Evolutionary conservation across 2,113 vertebrate species (phyloP).

Genomic region (Eulemur macaco): DNA sequence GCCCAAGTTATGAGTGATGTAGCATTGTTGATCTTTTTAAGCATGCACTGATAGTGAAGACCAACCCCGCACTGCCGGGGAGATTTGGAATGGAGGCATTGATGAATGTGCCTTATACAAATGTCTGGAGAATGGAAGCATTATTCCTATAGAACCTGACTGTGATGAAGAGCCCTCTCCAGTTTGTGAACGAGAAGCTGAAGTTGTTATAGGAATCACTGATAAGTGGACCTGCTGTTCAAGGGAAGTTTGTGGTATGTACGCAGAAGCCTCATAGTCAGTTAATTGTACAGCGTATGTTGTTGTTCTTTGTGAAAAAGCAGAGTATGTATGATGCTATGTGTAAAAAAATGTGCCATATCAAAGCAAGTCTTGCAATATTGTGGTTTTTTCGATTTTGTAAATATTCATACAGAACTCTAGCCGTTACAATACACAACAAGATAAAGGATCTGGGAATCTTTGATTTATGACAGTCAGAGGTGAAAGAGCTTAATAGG

Average conservation of each 20-base stretch:
- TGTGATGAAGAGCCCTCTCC: slow-evolving; percentile 87
- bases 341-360: not conserved
- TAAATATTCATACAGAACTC: not conserved
- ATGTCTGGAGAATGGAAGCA: slow-evolving; percentile 94
- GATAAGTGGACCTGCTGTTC: slow-evolving; percentile 93
- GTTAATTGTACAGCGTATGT: not conserved
- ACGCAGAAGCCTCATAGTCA: not conserved
- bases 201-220: slow-evolving; percentile 88
- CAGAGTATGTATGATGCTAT: not conserved
- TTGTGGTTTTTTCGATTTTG: not conserved
- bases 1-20: not conserved
- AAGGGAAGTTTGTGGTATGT: slow-evolving; percentile 94
- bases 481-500: not conserved
- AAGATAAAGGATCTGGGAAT: not conserved
- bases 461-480: not conserved
- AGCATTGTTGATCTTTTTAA: slow-evolving; percentile 69
- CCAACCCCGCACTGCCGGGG: slow-evolving; percentile 89
- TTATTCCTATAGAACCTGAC: slow-evolving; percentile 91
- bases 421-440: not conserved
- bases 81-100: slow-evolving; percentile 93
- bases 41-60: slow-evolving; percentile 94
- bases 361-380: not conserved
- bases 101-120: slow-evolving; percentile 93
- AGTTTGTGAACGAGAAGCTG: slow-evolving; percentile 92
- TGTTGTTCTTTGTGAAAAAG: not conserved